Evolutionary conservation across 2,888 invertebrate genomes (phyloP).

Genomic region (Dorcus hopei): DNA sequence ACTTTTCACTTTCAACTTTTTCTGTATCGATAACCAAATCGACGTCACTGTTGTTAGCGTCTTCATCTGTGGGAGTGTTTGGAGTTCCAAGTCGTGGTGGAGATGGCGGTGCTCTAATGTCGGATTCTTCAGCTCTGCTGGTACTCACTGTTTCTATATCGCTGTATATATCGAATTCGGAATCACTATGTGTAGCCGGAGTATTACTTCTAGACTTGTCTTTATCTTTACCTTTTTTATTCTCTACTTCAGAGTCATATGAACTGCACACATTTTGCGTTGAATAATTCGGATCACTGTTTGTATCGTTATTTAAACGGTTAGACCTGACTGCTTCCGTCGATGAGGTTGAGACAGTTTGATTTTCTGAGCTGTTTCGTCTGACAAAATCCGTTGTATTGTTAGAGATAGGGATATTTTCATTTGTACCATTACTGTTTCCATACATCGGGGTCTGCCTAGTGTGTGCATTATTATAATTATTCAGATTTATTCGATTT

Average conservation of each 20-base stretch:
- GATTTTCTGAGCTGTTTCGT: constrained; percentile 2
- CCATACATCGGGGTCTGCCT: constrained; percentile 26
- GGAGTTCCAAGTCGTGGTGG: constrained; percentile 36
- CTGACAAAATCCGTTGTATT: constrained; percentile 6
- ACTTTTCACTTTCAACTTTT: constrained; percentile 29
- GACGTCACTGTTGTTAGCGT: constrained; percentile 50
- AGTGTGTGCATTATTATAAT: constrained; percentile 7
- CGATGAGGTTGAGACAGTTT: constrained; percentile 13
- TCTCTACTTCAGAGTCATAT: constrained; percentile 6
- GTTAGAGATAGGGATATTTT: neutral
- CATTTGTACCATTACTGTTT: constrained; percentile 28
- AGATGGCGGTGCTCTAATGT: constrained; percentile 42
- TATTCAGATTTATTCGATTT: constrained; percentile 22
- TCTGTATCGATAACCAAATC: constrained; percentile 57
- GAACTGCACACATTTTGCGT: constrained; percentile 32
- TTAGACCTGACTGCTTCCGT: neutral
- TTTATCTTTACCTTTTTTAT: constrained; percentile 24
- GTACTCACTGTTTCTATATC: constrained; percentile 56
- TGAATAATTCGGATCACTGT: constrained; percentile 38
- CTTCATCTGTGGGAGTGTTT: constrained; percentile 49
- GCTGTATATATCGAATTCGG: constrained; percentile 60
- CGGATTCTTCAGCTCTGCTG: constrained; percentile 39
- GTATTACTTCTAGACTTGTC: constrained; percentile 30
- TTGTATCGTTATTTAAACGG: constrained; percentile 21
- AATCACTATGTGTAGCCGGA: constrained; percentile 17